A percentile compares a stretch with the other conserved stretches of the same genome.
Conservation (phyloP, 2,888 invertebrate species). For the Plagiodera versicolora region DNA sequence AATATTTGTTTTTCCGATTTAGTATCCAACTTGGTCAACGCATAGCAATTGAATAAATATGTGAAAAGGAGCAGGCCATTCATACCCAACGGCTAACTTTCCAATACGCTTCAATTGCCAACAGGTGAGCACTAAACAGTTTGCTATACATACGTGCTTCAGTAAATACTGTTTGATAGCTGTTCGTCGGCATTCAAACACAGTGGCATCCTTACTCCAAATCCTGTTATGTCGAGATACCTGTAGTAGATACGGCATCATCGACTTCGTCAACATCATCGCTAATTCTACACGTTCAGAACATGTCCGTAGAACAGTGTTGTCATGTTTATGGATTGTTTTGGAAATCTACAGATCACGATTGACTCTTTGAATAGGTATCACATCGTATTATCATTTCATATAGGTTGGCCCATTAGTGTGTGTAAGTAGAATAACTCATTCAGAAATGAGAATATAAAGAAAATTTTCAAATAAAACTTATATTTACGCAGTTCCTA, state of each 20-base stretch:
- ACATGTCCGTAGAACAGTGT: background rate
- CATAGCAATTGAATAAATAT: no score
- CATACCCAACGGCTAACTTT: no score
- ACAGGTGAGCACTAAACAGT: background rate
- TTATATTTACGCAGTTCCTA: no score
- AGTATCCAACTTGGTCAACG: no score
- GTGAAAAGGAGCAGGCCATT: no score
- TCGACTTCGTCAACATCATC: background rate
- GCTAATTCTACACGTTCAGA: conserved; percentile 10
- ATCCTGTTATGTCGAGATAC: conserved; percentile 9
- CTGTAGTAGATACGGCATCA: background rate
- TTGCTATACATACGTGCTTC: background rate
- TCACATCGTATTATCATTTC: no score
- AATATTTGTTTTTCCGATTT: no score
- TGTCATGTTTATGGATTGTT: background rate
- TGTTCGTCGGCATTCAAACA: background rate
- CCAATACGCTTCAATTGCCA: background rate
- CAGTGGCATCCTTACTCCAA: conserved; percentile 4
- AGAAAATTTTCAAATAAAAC: no score
- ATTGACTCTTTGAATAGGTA: background rate
- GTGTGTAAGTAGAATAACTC: no score
- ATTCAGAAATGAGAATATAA: no score
- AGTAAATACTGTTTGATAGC: background rate
- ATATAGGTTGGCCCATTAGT: no score
- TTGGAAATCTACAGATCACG: background rate